Conservation (phyloP, 2,888 invertebrate species). For the Drepana falcataria region DNA sequence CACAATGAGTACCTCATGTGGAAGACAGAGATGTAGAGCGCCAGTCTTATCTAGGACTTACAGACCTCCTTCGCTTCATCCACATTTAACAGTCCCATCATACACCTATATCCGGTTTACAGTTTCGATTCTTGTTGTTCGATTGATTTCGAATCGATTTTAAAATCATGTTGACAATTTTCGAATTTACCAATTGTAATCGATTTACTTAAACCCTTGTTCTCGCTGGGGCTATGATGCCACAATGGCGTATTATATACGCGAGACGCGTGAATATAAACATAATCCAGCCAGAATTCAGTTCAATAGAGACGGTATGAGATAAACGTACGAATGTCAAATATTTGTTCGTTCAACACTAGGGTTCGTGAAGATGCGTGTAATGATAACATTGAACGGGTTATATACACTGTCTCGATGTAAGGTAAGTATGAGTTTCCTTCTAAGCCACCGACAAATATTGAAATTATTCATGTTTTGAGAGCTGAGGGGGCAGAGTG, state of each 20-base stretch:
- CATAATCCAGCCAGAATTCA: background rate
- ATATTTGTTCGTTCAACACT: slow-evolving; percentile 1
- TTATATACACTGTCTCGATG: background rate
- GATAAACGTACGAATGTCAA: background rate
- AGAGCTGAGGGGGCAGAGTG: too few relatives aligned
- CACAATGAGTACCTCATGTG: too few relatives aligned
- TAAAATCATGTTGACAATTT: background rate
- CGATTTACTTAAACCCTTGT: too few relatives aligned
- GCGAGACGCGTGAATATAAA: background rate
- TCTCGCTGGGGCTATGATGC: background rate
- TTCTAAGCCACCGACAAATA: too few relatives aligned
- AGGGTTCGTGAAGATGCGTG: background rate
- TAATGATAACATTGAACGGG: background rate
- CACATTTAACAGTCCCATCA: too few relatives aligned
- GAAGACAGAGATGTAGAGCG: too few relatives aligned
- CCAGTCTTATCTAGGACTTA: too few relatives aligned
- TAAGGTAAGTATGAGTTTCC: too few relatives aligned
- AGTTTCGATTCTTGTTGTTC: too few relatives aligned
- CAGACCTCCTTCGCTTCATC: too few relatives aligned
- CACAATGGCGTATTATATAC: background rate
- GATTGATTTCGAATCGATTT: background rate
- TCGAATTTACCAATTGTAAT: background rate
- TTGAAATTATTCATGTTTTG: too few relatives aligned
- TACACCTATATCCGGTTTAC: too few relatives aligned
- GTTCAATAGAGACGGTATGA: background rate